Conservation (phyloP, 2,113 vertebrate genomes). For the Crypturellus undulatus region DNA sequence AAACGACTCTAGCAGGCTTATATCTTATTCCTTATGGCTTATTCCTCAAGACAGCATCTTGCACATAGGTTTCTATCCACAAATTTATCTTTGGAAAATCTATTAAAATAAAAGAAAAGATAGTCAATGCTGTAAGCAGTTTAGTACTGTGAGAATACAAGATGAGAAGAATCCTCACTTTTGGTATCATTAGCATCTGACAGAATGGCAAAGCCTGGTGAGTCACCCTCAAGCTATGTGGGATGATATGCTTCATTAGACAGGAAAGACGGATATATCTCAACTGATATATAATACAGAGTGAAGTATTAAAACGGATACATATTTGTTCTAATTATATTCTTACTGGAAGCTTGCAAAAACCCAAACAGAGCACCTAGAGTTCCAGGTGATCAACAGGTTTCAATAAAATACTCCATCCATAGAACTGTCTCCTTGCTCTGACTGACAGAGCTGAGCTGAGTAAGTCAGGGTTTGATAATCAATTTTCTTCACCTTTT, state of each 20-base stretch:
- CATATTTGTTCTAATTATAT: constrained; percentile 68
- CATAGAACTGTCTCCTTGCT: neutral
- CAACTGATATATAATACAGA: constrained; percentile 67
- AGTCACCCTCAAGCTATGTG: constrained; percentile 54
- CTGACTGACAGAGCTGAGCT: neutral
- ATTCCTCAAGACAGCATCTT: neutral
- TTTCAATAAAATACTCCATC: neutral
- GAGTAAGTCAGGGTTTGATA: neutral
- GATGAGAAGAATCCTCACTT: constrained; percentile 29
- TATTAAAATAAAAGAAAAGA: neutral
- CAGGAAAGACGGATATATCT: constrained; percentile 71
- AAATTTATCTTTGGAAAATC: neutral
- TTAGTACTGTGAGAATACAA: neutral
- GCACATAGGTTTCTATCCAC: neutral
- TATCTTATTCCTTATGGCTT: neutral
- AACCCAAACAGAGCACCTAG: constrained; percentile 24
- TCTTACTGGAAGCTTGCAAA: constrained; percentile 29
- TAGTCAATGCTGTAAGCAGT: neutral
- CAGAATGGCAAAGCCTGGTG: constrained; percentile 20
- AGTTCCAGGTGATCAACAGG: constrained; percentile 53
- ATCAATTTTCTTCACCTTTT: neutral
- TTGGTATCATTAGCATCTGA: neutral
- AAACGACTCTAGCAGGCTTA: neutral
- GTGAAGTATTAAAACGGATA: constrained; percentile 49
- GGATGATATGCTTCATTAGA: constrained; percentile 63